Conservation (phyloP, 2,797 vertebrate genomes). For the Margarornis squamiger region DNA sequence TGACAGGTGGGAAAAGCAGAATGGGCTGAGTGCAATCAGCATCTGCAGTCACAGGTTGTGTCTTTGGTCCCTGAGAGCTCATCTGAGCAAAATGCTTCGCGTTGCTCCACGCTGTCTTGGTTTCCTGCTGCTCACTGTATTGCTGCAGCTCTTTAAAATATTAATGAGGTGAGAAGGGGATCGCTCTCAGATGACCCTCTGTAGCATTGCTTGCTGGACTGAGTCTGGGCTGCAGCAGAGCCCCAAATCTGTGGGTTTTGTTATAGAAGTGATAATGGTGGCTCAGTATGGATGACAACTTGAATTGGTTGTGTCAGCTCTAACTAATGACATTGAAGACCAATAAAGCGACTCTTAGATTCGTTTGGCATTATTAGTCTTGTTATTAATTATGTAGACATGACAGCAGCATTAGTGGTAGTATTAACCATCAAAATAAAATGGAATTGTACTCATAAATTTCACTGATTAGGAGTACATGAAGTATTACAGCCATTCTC, state of each 20-base stretch:
- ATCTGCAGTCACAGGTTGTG: neutral
- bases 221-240: neutral
- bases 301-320: constrained; percentile 52
- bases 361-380: constrained; percentile 48
- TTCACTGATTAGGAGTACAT: constrained; percentile 6
- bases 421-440: constrained; percentile 63
- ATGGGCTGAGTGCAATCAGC: neutral
- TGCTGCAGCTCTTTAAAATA: neutral
- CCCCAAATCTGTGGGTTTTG: neutral
- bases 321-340: constrained; percentile 45
- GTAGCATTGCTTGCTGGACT: neutral
- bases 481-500: constrained; percentile 10
- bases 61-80: neutral
- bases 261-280: neutral
- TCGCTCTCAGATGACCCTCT: neutral
- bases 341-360: constrained; percentile 48
- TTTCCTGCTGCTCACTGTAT: neutral
- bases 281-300: neutral
- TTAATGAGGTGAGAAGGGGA: neutral
- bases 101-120: neutral
- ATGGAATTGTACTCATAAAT: constrained; percentile 59
- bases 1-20: neutral
- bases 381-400: constrained; percentile 63
- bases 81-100: neutral
- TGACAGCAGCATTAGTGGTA: constrained; percentile 36